Percentiles rank a stretch among this genome's conserved stretches.
phyloP scores from a whole-genome alignment of 2,113 vertebrate genomes.

The Paralichthys olivaceus region DNA sequence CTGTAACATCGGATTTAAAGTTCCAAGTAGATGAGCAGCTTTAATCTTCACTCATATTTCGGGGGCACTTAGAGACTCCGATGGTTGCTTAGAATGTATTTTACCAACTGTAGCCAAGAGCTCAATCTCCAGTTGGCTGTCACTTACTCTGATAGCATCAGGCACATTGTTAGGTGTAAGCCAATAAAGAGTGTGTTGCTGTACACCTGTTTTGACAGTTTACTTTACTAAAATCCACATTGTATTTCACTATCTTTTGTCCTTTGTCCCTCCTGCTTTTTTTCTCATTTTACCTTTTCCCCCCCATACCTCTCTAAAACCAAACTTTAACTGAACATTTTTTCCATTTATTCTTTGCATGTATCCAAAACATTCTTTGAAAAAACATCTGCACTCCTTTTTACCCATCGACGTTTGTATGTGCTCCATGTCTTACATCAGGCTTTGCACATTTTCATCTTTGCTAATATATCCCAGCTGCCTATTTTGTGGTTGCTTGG shows the following conservation, averaged over 20 bases:
- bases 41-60: neutral
- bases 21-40: neutral
- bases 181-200: conserved; percentile 50
- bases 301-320: conserved; percentile 4
- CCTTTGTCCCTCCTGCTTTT: neutral
- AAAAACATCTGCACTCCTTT: conserved; percentile 8
- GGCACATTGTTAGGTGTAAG: neutral
- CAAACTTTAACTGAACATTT: neutral
- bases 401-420: neutral
- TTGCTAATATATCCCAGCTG: conserved; percentile 30
- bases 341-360: conserved; percentile 30
- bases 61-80: neutral
- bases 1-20: neutral
- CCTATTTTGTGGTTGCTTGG: neutral
- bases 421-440: conserved; percentile 33
- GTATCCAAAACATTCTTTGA: conserved; percentile 43
- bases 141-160: neutral
- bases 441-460: conserved; percentile 22
- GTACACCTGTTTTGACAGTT: conserved; percentile 39
- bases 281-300: neutral
- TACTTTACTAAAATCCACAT: neutral
- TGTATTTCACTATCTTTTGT: neutral
- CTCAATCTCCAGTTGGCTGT: neutral
- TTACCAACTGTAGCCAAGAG: neutral
- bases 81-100: neutral